These are phyloP conservation scores for Omphaloscelis lunosa DNA, from an alignment of 2,888 invertebrate genomes.

Conservation along the genomic window DNA sequence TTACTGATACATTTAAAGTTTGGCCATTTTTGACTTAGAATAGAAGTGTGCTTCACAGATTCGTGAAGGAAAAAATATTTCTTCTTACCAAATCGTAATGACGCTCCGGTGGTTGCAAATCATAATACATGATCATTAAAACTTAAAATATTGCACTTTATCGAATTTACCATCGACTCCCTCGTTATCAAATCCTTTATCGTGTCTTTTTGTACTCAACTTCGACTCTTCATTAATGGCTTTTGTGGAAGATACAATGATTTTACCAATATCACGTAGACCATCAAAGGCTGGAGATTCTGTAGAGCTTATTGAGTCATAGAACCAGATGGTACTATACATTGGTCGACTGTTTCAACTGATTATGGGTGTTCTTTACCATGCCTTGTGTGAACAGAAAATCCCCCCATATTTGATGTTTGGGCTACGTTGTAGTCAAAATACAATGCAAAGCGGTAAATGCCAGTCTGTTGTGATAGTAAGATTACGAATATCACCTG, in stretches of 20 bases:
- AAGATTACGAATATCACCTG: constrained; percentile 39
- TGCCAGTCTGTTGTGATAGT: constrained; percentile 35
- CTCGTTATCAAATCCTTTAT: neutral
- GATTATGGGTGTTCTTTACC: neutral
- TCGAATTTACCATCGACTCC: neutral
- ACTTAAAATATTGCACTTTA: neutral
- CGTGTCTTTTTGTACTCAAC: neutral
- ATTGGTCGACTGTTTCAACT: neutral
- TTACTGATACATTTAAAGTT: neutral
- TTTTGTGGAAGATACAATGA: neutral
- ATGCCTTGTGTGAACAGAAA: neutral
- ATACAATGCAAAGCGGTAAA: constrained; percentile 14
- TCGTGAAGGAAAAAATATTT: neutral
- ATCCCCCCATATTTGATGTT: constrained; percentile 1
- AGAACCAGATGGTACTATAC: constrained; percentile 16
- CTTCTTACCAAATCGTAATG: neutral
- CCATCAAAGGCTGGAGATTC: neutral
- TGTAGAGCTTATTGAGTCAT: constrained; percentile 19
- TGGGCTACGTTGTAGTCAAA: neutral
- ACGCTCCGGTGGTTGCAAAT: neutral
- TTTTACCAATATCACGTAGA: neutral
- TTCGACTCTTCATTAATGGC: neutral
- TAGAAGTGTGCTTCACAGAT: neutral
- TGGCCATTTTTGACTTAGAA: neutral
- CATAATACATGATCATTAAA: neutral